Conservation (phyloP, 1,140 invertebrate genomes). For the Drosophila nebulosa region DNA sequence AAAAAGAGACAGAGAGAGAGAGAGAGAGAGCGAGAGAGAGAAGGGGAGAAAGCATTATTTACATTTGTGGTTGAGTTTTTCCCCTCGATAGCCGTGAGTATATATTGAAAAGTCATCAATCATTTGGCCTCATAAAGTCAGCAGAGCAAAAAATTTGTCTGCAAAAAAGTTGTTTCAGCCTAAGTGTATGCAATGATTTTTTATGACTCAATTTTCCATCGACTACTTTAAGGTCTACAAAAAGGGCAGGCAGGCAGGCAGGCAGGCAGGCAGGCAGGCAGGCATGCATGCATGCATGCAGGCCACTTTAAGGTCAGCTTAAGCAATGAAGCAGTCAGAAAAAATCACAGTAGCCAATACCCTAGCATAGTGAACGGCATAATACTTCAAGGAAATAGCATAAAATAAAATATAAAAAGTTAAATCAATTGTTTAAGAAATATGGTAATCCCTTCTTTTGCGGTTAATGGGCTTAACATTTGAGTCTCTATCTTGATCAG, state of each 20-base stretch:
- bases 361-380: background rate
- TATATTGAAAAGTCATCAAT: constrained; percentile 76
- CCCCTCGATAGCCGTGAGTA: constrained; percentile 6
- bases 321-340: constrained; percentile 15
- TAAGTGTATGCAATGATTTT: constrained; percentile 15
- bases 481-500: too few relatives aligned
- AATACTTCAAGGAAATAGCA: too few relatives aligned
- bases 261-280: constrained; percentile 19
- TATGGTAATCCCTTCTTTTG: too few relatives aligned
- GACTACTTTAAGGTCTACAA: constrained; percentile 15
- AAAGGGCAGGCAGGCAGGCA: constrained; percentile 12
- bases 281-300: constrained; percentile 12
- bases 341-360: background rate
- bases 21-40: constrained; percentile 9
- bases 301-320: constrained; percentile 48
- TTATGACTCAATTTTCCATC: constrained; percentile 19
- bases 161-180: constrained; percentile 40
- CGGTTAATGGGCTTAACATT: too few relatives aligned
- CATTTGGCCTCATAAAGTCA: constrained; percentile 48
- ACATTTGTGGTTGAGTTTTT: constrained; percentile 58
- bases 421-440: too few relatives aligned
- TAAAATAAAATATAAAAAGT: too few relatives aligned
- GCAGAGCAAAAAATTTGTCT: constrained; percentile 72
- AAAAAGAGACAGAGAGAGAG: background rate
- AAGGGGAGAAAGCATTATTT: constrained; percentile 54